Evolutionary conservation across 2,888 invertebrate species (phyloP), one percentile per base, ranked within the genome.

Genomic region (Tetrapedia diversipes): DNA sequence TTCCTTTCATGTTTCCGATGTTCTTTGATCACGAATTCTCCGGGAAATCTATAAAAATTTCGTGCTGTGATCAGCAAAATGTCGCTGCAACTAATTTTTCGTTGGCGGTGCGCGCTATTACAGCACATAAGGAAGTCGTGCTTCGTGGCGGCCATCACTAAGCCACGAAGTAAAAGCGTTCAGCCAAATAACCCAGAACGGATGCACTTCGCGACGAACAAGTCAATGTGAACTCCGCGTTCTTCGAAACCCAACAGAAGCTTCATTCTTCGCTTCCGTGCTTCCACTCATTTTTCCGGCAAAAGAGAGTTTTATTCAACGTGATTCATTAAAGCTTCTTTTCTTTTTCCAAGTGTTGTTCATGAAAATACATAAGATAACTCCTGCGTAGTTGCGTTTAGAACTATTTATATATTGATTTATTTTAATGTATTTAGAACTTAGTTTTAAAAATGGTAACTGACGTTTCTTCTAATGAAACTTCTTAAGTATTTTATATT

Each of bases 171-270:
- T 68, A 72, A 43, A 19, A 53, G 37, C 43, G 71, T 67, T 68
- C 72, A 60, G 53, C 45, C 53, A 47, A 72, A 54, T 69, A 60
- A 68, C 45, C 60, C 29, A 10, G 68, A 60, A 53, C 70, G 53
- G 69, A 72, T 68, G 54, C 67, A 43, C 71, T 53, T 71, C 71
- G 27, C 14, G 59, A 37, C 45, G 72, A 72, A 60, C 69, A 68
- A 68, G 59, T 43, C 68, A 69, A 69, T 59, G 72, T 59, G 47
- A 68, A 60, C 68, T 47, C 54, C 59, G 68, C 59, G 39, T 60
- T 43, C 69, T 60, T 72, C 59, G 72, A 68, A 68, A 72, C 41
- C 39, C 68, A 29, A 54, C 45, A 68, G 45, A 54, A 68, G 10
- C 43, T 14, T 10, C 65, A 27, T 32, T 24, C 32, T 22, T 43